A percentile compares a stretch with the other conserved stretches of the same genome.
These are phyloP conservation scores for Acrocephalus kingi DNA, from an alignment of 2,113 vertebrate genomes.

Conservation along the genomic window DNA sequence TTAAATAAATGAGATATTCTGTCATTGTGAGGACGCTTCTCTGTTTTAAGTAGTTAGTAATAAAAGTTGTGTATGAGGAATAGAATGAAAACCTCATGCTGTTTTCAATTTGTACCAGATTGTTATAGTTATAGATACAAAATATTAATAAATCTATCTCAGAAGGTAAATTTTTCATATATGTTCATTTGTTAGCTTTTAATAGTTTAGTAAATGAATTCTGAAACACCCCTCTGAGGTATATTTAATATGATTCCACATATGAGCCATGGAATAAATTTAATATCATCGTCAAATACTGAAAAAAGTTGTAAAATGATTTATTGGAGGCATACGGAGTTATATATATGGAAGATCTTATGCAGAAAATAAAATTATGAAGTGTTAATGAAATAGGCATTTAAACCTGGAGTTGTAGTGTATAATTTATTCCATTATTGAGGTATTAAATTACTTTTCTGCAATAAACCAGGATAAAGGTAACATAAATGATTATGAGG, in stretches of 20 bases:
- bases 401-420: constrained; percentile 34
- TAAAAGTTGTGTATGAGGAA: background rate
- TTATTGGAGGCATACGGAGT: constrained; percentile 2
- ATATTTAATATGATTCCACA: background rate
- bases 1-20: background rate
- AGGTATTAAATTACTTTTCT: constrained; percentile 53
- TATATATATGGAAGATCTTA: constrained; percentile 24
- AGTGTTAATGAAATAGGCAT: constrained; percentile 59
- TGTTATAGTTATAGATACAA: background rate
- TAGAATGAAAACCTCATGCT: no score
- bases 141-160: background rate
- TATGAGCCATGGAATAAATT: constrained; percentile 12
- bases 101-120: background rate
- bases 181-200: background rate
- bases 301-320: constrained; percentile 34
- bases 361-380: constrained; percentile 47
- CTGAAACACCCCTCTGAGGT: background rate
- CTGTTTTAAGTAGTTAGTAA: background rate
- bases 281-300: constrained; percentile 13
- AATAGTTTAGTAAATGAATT: background rate
- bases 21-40: background rate
- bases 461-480: constrained; percentile 43
- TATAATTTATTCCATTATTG: constrained; percentile 45
- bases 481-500: constrained; percentile 32
- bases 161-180: background rate